Conservation (phyloP, 2,888 invertebrate genomes). For the Coecobrya sp. region DNA sequence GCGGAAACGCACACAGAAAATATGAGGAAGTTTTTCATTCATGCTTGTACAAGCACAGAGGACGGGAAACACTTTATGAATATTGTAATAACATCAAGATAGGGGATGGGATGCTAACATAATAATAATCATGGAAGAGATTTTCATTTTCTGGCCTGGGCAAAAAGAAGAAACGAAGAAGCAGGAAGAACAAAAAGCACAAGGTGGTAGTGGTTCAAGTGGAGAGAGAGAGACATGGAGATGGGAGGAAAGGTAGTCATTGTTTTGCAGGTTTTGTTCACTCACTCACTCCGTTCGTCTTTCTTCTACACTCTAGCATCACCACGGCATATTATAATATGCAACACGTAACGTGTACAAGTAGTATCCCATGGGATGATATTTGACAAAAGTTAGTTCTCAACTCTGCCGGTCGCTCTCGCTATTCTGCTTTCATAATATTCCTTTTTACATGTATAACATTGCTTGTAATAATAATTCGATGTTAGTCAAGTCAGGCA, state of each 20-base stretch:
- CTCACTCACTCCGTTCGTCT: constrained; percentile 28
- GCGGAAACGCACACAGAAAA: constrained; percentile 56
- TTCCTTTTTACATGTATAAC: neutral
- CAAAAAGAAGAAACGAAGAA: constrained; percentile 29
- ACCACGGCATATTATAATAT: constrained; percentile 26
- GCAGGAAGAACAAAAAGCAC: constrained; percentile 48
- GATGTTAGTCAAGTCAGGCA: constrained; percentile 28
- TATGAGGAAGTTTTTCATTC: constrained; percentile 58
- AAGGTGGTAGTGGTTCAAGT: neutral
- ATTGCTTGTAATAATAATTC: constrained; percentile 19
- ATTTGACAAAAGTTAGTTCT: constrained; percentile 71
- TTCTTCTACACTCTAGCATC: neutral
- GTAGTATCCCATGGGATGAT: constrained; percentile 63
- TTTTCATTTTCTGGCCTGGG: constrained; percentile 59
- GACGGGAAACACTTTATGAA: constrained; percentile 53
- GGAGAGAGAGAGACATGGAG: constrained; percentile 4
- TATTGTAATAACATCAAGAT: constrained; percentile 57
- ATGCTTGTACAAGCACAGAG: constrained; percentile 39
- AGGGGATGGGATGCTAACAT: constrained; percentile 57
- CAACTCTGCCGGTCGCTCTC: constrained; percentile 32
- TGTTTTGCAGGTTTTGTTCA: constrained; percentile 35
- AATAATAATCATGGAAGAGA: constrained; percentile 62
- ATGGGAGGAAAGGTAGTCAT: constrained; percentile 52
- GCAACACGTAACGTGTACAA: constrained; percentile 55
- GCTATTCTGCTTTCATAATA: constrained; percentile 31